Base-by-base conservation (phyloP, 2,113 vertebrate genomes). In the Corapipo altera region DNA sequence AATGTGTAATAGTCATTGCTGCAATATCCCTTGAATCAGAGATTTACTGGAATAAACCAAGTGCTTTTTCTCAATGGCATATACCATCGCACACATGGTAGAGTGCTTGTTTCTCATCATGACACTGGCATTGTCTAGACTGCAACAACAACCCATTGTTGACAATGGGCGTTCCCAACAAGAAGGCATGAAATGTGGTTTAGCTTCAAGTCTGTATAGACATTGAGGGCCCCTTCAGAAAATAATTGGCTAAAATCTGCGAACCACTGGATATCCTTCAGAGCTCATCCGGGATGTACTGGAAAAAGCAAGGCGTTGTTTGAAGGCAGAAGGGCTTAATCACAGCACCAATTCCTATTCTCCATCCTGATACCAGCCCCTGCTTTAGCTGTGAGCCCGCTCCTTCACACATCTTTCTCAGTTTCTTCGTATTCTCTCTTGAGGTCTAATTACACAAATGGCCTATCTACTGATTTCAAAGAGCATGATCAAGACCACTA, bases 1-100 rank as follows among this genome's bases (percentile, higher is more conserved):
- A 54, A 76, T 70, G 35, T 66, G 80, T 44, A 71, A 62, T 94
- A 71, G 89, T 71, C 11, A n/a, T 82, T 96, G 77, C 62, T 72
- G 44, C 57, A 88, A 73, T 61, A 79, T 19, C 58, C 44, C 48
- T 85, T 78, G 80, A 93, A 95, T 79, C 41, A 78, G 79, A 93
- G 48, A 32, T 69, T 92, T 82, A 64, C 58, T 71, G 70, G 70
- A 88, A 87, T 33, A 76, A 83, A 32, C 58, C 80, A 92, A 94
- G 52, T 27, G 58, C 8, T 77, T 84, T 94, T 91, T 72, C 83
- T 93, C 70, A 39, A 7, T 89, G 66, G 49, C 32, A 11, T 32
- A 72, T 35, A 78, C 28, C 80, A 55, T 62, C 5, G 2, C 52
- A 44, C 67, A 41, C 58, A 33, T 4, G 65, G 39, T 6, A 27